A percentile compares a stretch with the other conserved stretches of the same genome.
These are phyloP conservation scores for Sinocyclocheilus maitianheensis DNA, from an alignment of 2,113 vertebrate species.

Conservation along the genomic window DNA sequence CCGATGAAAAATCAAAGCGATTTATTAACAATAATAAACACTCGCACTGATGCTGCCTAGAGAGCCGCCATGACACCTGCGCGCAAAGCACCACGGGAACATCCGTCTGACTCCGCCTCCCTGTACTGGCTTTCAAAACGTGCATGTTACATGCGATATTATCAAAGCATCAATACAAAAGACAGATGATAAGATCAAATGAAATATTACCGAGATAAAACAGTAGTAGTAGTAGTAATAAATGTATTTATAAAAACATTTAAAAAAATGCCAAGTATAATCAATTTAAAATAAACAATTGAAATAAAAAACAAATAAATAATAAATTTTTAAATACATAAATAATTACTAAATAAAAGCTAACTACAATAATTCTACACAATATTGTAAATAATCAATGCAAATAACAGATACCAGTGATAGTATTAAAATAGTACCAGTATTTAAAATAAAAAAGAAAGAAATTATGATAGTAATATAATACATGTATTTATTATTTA, in stretches of 20 bases:
- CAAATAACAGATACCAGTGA: not conserved
- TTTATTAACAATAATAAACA: slow-evolving; percentile 4
- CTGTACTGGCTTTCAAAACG: not conserved
- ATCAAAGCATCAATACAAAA: not conserved
- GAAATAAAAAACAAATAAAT: not conserved
- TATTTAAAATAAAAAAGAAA: not conserved
- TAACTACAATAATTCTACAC: not conserved
- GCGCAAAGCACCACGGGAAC: slow-evolving; percentile 55
- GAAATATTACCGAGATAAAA: not conserved
- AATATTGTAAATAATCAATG: not conserved
- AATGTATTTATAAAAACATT: not conserved
- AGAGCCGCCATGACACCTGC: slow-evolving; percentile 57
- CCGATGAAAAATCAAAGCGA: not conserved
- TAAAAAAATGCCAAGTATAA: not conserved
- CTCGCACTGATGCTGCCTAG: slow-evolving; percentile 25
- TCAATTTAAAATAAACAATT: too few relatives aligned
- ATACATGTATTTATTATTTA: not conserved
- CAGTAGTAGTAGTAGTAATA: not conserved
- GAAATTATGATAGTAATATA: not conserved
- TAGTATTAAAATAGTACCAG: not conserved
- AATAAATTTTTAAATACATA: not conserved
- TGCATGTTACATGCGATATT: not conserved
- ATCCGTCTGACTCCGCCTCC: not conserved
- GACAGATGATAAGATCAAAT: not conserved
- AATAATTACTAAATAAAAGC: not conserved